Conservation (phyloP, 2,797 vertebrate species). For the Danio tinwini region DNA sequence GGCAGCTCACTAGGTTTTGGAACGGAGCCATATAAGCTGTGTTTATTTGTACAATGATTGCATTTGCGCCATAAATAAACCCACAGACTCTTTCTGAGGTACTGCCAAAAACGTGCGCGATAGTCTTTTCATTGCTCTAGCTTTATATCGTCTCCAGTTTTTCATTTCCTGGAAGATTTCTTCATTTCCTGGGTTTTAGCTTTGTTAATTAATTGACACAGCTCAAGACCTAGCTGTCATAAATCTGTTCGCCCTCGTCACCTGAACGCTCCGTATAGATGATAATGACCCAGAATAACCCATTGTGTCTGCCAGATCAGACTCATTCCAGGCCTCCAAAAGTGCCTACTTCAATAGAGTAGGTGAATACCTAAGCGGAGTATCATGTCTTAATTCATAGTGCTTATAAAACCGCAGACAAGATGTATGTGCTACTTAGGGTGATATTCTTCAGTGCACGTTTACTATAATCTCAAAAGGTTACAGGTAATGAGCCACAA, state of each 20-base stretch:
- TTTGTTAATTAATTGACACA: constrained; percentile 29
- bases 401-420: too few species aligned
- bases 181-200: constrained; percentile 22
- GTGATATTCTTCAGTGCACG: too few species aligned
- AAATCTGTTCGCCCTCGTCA: constrained; percentile 4
- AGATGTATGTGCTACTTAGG: too few species aligned
- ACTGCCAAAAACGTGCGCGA: constrained; percentile 12
- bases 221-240: neutral
- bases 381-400: too few species aligned
- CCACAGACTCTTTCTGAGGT: constrained; percentile 14
- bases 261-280: too few species aligned
- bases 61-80: constrained; percentile 30
- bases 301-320: neutral
- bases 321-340: neutral
- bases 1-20: neutral
- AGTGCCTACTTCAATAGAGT: too few species aligned
- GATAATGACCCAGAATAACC: constrained; percentile 17
- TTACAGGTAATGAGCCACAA: too few species aligned
- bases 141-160: constrained; percentile 24
- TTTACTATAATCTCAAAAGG: too few species aligned
- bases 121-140: neutral
- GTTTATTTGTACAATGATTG: constrained; percentile 20
- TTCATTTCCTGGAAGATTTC: constrained; percentile 41
- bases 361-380: too few species aligned
- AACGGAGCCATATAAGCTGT: neutral